Conservation (phyloP, 2,797 vertebrate species). For the Manis javanica region DNA sequence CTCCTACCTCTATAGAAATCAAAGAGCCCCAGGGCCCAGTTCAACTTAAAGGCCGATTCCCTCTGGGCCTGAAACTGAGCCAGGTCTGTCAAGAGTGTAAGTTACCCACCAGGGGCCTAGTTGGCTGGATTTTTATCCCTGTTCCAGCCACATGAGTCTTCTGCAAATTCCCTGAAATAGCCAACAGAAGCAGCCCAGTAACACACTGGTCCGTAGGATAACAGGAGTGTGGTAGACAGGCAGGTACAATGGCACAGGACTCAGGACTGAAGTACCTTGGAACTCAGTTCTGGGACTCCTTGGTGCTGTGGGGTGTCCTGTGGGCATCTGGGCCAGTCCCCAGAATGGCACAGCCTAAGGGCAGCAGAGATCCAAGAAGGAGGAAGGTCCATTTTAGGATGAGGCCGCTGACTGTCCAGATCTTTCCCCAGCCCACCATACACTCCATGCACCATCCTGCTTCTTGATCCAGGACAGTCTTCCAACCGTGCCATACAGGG, state of each 20-base stretch:
- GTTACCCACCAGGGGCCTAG: not conserved
- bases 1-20: conserved; percentile 55
- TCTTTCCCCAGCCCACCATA: not conserved
- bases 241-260: not conserved
- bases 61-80: conserved; percentile 48
- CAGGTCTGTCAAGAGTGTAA: not conserved
- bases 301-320: not conserved
- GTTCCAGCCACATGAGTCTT: not conserved
- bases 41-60: conserved; percentile 36
- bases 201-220: not conserved
- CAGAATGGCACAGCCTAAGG: not conserved
- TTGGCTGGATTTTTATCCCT: conserved; percentile 18
- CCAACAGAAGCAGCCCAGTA: not conserved
- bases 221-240: rapidly evolving
- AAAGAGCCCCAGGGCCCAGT: conserved; percentile 52
- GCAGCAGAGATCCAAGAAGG: not conserved
- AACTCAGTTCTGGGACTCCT: not conserved
- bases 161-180: not conserved
- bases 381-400: not conserved
- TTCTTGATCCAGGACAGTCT: not conserved
- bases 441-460: no score
- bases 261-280: not conserved
- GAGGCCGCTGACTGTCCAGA: not conserved
- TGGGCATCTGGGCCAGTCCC: not conserved
- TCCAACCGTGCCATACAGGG: not conserved